Conservation (phyloP, 2,797 vertebrate genomes). For the Serranus cabrilla region DNA sequence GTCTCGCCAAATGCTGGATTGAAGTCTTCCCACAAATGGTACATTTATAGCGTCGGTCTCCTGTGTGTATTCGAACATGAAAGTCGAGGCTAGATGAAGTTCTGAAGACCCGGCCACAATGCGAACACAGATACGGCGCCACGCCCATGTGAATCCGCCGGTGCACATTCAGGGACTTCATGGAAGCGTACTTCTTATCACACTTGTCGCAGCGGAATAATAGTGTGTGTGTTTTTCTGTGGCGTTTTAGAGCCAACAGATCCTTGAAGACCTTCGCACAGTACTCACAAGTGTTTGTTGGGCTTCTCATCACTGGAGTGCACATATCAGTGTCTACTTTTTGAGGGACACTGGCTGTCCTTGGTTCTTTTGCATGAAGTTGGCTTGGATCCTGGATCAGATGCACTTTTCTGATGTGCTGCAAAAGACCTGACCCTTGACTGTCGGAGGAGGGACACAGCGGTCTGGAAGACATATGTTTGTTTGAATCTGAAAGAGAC, state of each 20-base stretch:
- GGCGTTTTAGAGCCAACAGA: neutral
- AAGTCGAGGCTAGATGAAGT: constrained; percentile 2
- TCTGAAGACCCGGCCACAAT: constrained; percentile 51
- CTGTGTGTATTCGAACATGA: constrained; percentile 52
- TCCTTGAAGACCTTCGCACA: constrained; percentile 17
- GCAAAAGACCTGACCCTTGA: constrained; percentile 33
- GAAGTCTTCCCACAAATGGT: constrained; percentile 63
- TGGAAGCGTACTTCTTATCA: constrained; percentile 48
- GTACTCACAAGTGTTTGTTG: neutral
- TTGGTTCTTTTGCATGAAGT: neutral
- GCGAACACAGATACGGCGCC: constrained; percentile 39
- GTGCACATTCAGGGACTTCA: constrained; percentile 30
- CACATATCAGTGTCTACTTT: neutral
- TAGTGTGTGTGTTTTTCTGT: constrained; percentile 20
- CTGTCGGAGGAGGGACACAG: constrained; percentile 40
- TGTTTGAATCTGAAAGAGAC: constrained; percentile 37
- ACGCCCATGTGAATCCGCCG: constrained; percentile 48
- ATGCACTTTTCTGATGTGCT: constrained; percentile 45
- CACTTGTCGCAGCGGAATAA: constrained; percentile 45
- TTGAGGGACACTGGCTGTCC: neutral
- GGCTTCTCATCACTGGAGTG: neutral
- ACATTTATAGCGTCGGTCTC: constrained; percentile 52
- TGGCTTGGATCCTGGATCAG: neutral
- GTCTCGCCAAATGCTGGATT: constrained; percentile 48
- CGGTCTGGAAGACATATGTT: neutral